These are phyloP conservation scores for Bujurquina vittata DNA, from an alignment of 2,113 vertebrate species.

Conservation along the genomic window DNA sequence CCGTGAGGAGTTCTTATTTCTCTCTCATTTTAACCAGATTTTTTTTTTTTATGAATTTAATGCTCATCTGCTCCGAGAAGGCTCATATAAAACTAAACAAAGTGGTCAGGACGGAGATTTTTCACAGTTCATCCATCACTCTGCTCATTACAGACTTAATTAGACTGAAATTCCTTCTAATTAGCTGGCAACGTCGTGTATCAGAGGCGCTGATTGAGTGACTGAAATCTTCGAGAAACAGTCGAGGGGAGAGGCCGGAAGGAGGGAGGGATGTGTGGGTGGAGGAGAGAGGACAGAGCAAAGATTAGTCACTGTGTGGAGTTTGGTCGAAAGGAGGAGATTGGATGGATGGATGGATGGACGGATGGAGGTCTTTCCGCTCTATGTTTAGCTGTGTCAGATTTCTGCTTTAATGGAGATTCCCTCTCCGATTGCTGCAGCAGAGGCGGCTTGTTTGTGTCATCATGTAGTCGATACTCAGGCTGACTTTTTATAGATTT, in stretches of 20 bases:
- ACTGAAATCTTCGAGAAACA: background rate
- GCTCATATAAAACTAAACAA: background rate
- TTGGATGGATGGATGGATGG: background rate
- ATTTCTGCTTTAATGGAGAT: constrained; percentile 12
- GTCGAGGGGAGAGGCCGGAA: background rate
- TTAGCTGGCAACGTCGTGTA: background rate
- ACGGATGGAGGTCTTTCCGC: constrained; percentile 6
- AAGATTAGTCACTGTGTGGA: constrained; percentile 55
- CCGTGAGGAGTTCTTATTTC: background rate
- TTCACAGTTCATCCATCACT: background rate
- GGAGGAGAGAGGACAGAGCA: constrained; percentile 23
- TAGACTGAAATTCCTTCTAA: background rate
- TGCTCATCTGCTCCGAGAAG: background rate
- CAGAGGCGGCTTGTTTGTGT: background rate
- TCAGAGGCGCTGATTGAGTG: background rate
- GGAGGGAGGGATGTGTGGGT: constrained; percentile 14
- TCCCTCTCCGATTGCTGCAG: constrained; percentile 25
- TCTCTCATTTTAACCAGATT: background rate
- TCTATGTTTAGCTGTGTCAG: constrained; percentile 36
- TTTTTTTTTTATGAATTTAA: background rate
- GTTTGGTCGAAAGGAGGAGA: background rate
- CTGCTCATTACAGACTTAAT: constrained; percentile 7
- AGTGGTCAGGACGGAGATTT: background rate
- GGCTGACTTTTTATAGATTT: constrained; percentile 1
- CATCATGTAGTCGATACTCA: background rate